phyloP scores from a whole-genome alignment of 2,888 invertebrate species.

The Apamea epomidion region DNA sequence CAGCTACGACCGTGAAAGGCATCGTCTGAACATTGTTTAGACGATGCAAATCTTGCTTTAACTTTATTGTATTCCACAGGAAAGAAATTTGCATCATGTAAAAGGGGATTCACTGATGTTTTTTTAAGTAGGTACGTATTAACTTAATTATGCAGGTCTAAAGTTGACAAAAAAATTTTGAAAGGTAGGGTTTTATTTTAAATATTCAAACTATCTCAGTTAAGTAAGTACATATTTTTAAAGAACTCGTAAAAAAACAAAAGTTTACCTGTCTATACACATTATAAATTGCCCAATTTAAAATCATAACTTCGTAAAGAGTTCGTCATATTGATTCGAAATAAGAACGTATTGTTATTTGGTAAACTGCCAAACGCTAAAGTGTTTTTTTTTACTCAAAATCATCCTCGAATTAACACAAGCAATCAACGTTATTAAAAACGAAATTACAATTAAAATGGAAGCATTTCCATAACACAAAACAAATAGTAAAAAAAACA shows the following conservation, averaged over 20 bases:
- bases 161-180: not conserved
- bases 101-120: not conserved
- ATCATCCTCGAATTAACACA: slow-evolving; percentile 4
- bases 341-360: not conserved
- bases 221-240: no score
- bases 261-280: not conserved
- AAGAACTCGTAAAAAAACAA: no score
- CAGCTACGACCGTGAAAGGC: not conserved
- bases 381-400: not conserved
- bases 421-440: not conserved
- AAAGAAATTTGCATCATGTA: not conserved
- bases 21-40: not conserved
- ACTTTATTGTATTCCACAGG: not conserved
- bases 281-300: not conserved
- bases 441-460: no score
- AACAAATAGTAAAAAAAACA: not conserved
- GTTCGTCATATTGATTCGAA: not conserved
- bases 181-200: not conserved
- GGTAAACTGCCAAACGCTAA: slow-evolving; percentile 3
- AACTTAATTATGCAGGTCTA: not conserved
- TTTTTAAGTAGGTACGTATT: not conserved
- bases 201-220: not conserved
- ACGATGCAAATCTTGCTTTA: not conserved
- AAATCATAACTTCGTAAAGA: not conserved
- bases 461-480: slow-evolving; percentile 17